Percentiles rank a stretch among this genome's conserved stretches.
Evolutionary conservation across 1,140 invertebrate genomes (phyloP).

Genomic region (Drosophila nigrodunni): DNA sequence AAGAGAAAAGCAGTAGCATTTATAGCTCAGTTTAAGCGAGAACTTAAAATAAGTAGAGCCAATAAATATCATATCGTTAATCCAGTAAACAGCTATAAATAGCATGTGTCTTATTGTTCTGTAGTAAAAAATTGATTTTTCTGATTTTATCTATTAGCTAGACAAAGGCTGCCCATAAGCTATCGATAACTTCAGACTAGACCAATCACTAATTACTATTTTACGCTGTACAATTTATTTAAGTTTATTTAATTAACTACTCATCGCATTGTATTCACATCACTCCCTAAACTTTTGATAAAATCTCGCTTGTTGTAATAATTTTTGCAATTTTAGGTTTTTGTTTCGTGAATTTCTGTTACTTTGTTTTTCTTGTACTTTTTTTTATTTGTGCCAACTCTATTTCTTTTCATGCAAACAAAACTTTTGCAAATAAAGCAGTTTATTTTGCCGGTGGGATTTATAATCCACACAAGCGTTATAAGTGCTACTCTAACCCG

Average conservation of each 20-base stretch:
- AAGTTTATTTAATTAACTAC: too few relatives aligned
- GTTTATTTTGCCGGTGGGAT: slow-evolving; percentile 75
- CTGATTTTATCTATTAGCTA: too few relatives aligned
- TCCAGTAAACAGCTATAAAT: too few relatives aligned
- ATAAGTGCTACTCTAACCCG: slow-evolving; percentile 55
- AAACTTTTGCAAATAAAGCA: slow-evolving; percentile 80
- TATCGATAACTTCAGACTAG: too few relatives aligned
- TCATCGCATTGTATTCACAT: too few relatives aligned
- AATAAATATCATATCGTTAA: too few relatives aligned
- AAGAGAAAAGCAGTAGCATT: slow-evolving; percentile 53
- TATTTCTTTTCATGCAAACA: slow-evolving; percentile 39
- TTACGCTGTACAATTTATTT: too few relatives aligned
- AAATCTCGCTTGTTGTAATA: neutral
- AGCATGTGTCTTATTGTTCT: too few relatives aligned
- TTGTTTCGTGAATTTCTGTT: slow-evolving; percentile 21
- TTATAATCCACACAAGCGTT: slow-evolving; percentile 81
- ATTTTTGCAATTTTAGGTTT: slow-evolving; percentile 22
- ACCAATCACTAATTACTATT: too few relatives aligned
- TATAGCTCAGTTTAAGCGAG: slow-evolving; percentile 66
- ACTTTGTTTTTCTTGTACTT: neutral
- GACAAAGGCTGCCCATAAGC: too few relatives aligned
- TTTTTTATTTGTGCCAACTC: slow-evolving; percentile 5
- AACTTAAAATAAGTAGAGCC: slow-evolving; percentile 24
- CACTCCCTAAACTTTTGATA: too few relatives aligned
- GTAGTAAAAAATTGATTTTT: too few relatives aligned